phyloP scores from a whole-genome alignment of 2,113 vertebrate species.

The Aix galericulata region DNA sequence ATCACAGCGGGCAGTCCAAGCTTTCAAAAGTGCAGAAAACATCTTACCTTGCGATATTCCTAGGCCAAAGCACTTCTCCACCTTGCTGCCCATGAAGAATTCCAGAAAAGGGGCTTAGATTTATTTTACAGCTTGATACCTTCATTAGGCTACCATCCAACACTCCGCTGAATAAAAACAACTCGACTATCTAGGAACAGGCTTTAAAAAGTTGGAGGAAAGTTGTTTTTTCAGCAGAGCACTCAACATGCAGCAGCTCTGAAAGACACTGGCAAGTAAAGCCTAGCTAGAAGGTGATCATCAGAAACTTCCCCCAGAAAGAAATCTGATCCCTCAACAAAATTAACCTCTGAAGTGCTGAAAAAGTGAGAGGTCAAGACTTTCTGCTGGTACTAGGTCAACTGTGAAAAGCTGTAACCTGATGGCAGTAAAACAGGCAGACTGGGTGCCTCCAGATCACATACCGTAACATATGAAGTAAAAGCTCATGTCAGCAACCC shows the following conservation, averaged over 20 bases:
- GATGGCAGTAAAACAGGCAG: constrained; percentile 35
- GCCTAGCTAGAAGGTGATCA: constrained; percentile 68
- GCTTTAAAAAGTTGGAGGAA: background rate
- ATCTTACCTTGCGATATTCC: constrained; percentile 77
- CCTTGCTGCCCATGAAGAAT: constrained; percentile 69
- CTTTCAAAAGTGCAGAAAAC: background rate
- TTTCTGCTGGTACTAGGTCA: constrained; percentile 59
- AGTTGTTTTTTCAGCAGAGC: constrained; percentile 31
- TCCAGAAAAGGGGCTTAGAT: constrained; percentile 71
- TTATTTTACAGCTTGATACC: constrained; percentile 76
- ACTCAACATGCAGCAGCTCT: constrained; percentile 50
- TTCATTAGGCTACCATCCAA: constrained; percentile 72
- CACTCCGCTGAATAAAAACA: constrained; percentile 32
- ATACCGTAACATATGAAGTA: constrained; percentile 29
- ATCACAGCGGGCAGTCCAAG: background rate
- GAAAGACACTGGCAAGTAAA: constrained; percentile 62
- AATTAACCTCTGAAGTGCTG: constrained; percentile 83
- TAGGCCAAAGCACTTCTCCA: constrained; percentile 75
- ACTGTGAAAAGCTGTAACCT: constrained; percentile 61
- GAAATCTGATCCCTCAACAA: constrained; percentile 80
- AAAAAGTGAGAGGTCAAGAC: constrained; percentile 66
- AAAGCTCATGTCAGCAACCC: constrained; percentile 1
- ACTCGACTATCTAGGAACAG: background rate
- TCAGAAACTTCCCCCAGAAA: constrained; percentile 72
- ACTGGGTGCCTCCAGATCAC: constrained; percentile 19